A percentile compares a stretch with the other conserved stretches of the same genome.
Conservation (phyloP, 2,888 invertebrate genomes). For the Yponomeuta malinellus region DNA sequence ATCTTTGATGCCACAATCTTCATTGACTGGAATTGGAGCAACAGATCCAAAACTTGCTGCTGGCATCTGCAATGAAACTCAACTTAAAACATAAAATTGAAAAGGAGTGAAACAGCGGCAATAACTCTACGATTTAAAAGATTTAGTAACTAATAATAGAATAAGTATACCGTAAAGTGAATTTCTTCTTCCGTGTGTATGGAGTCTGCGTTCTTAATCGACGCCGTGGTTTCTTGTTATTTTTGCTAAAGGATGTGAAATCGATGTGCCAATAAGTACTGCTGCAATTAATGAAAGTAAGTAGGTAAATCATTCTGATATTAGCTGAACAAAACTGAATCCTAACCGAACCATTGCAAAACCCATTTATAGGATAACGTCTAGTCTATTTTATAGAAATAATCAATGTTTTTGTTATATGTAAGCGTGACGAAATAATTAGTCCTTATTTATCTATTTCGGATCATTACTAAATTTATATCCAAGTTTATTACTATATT, state of each 20-base stretch:
- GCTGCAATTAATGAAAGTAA: neutral
- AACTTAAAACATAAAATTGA: neutral
- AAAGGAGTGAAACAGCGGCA: no score
- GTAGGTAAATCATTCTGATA: neutral
- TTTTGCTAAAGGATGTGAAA: conserved; percentile 28
- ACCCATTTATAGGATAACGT: no score
- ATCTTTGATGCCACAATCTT: conserved; percentile 96
- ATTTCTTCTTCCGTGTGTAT: conserved; percentile 45
- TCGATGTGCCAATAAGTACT: neutral
- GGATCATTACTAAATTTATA: no score
- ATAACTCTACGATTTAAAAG: no score
- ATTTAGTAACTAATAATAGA: no score
- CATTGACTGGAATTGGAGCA: conserved; percentile 72
- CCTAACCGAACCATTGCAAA: no score
- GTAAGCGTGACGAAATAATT: no score
- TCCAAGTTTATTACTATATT: no score
- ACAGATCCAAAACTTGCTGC: conserved; percentile 79
- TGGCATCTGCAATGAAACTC: conserved; percentile 73
- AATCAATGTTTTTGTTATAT: no score
- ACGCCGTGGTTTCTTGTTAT: conserved; percentile 43
- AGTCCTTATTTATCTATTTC: no score
- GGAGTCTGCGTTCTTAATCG: conserved; percentile 50
- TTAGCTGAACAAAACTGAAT: no score
- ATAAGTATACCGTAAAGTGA: conserved; percentile 42
- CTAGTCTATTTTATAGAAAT: no score